A percentile compares a stretch with the other conserved stretches of the same genome.
Evolutionary conservation across 1,140 invertebrate genomes (phyloP).

Genomic region (Stegodyphus dumicola): DNA sequence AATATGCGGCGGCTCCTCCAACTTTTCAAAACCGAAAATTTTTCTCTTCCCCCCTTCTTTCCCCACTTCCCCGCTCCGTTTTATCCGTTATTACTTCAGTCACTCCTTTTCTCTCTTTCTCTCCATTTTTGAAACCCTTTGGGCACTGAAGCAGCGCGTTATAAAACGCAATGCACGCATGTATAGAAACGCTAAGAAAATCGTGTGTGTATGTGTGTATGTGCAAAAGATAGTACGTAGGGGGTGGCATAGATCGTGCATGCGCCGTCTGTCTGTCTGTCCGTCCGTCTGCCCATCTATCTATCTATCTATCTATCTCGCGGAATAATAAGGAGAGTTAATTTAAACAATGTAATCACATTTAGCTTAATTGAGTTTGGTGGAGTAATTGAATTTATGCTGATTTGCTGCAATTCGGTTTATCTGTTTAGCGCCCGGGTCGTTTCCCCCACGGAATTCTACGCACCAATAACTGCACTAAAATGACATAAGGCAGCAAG

Average conservation of each 20-base stretch:
- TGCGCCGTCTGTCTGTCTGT: constrained; percentile 4
- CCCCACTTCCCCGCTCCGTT: not conserved
- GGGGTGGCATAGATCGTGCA: not conserved
- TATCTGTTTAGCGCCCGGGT: constrained; percentile 58
- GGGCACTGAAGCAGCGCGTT: constrained; percentile 35
- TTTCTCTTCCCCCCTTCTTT: not conserved
- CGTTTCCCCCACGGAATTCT: constrained; percentile 48
- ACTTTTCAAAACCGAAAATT: constrained; percentile 57
- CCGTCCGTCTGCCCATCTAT: constrained; percentile 16
- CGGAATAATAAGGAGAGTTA: constrained; percentile 61
- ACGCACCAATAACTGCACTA: constrained; percentile 58
- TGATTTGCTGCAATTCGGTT: constrained; percentile 61
- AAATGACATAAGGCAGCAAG: constrained; percentile 59
- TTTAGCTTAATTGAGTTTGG: constrained; percentile 62
- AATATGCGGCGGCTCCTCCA: constrained; percentile 37
- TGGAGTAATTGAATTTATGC: constrained; percentile 62
- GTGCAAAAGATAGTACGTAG: not conserved
- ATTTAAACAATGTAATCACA: constrained; percentile 62
- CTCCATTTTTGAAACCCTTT: constrained; percentile 57
- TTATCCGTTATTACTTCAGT: constrained; percentile 42
- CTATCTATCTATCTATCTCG: constrained; percentile 57
- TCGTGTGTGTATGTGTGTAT: not conserved
- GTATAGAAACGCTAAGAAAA: not conserved
- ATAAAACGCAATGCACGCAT: constrained; percentile 18
- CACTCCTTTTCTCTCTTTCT: not conserved